These are phyloP conservation scores for Amphibalanus amphitrite DNA, from an alignment of 1,140 invertebrate species.

Conservation along the genomic window DNA sequence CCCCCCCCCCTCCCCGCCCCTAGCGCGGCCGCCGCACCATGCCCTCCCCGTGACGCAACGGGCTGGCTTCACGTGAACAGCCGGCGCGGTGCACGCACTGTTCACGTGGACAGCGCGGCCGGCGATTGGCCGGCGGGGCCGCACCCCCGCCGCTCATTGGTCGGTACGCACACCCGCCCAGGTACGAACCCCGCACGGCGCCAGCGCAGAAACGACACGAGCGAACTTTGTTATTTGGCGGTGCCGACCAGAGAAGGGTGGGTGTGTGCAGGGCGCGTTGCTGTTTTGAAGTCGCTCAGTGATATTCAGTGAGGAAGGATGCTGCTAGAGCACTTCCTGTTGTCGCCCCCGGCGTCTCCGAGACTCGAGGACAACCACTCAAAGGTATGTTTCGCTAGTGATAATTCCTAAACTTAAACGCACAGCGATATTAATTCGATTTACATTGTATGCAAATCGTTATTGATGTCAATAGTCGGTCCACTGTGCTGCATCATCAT, in stretches of 20 bases:
- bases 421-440: no score
- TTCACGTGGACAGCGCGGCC: neutral
- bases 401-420: no score
- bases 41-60: neutral
- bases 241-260: neutral
- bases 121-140: neutral
- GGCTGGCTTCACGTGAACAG: neutral
- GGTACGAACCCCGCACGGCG: neutral
- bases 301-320: neutral
- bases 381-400: neutral
- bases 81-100: neutral
- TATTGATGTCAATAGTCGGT: no score
- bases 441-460: no score
- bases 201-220: neutral
- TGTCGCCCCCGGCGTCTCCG: neutral
- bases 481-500: no score
- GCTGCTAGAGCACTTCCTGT: neutral
- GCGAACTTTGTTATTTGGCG: neutral
- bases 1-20: no score
- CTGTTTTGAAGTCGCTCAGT: neutral
- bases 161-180: neutral
- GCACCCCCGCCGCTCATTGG: neutral
- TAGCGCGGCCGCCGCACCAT: neutral
- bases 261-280: no score
- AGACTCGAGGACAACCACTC: neutral